Evolutionary conservation across 2,797 vertebrate genomes (phyloP).

Genomic region (Coregonus ussuriensis): DNA sequence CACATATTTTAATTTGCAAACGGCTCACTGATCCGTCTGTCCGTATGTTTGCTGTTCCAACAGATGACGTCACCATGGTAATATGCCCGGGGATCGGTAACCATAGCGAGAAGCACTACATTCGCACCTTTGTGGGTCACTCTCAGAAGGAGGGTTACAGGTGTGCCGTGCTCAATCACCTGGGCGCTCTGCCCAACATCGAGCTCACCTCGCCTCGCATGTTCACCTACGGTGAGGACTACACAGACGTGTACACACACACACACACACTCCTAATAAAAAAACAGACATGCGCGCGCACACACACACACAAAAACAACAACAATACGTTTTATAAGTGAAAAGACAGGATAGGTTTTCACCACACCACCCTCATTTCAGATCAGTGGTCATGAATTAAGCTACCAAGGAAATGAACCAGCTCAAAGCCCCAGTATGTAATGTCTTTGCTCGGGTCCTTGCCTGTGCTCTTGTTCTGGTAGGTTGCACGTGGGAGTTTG

Average conservation of each 20-base stretch:
- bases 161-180: constrained; percentile 94
- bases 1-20: constrained; percentile 27
- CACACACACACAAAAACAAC: background rate
- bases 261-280: background rate
- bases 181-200: constrained; percentile 94
- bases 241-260: background rate
- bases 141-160: constrained; percentile 95
- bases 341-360: background rate
- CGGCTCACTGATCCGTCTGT: constrained; percentile 19
- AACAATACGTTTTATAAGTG: background rate
- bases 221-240: constrained; percentile 91
- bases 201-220: constrained; percentile 97
- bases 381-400: background rate
- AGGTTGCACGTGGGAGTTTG: constrained; percentile 98
- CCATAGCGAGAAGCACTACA: constrained; percentile 99
- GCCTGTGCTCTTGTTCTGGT: constrained; percentile 12
- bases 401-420: background rate
- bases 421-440: background rate
- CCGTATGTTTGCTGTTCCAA: constrained; percentile 12
- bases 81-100: constrained; percentile 98
- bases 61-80: constrained; percentile 97
- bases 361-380: background rate
- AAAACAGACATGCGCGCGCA: background rate
- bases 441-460: background rate
- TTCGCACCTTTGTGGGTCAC: constrained; percentile 96